phyloP scores from a whole-genome alignment of 1,140 invertebrate genomes.

The Hylyphantes graminicola region DNA sequence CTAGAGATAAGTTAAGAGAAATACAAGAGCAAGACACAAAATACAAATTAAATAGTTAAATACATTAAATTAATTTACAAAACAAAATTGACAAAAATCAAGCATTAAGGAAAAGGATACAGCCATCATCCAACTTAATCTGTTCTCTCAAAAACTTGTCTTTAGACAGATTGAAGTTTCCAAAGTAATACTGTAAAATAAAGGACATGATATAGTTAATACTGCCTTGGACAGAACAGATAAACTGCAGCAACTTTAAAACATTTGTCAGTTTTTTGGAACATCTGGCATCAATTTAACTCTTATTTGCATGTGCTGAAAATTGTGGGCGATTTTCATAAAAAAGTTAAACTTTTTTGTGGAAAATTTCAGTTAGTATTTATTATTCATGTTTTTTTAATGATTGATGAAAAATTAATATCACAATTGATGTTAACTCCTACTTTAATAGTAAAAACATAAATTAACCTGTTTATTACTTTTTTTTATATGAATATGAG shows the following conservation, averaged over 20 bases:
- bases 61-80: neutral
- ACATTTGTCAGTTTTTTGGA: no score
- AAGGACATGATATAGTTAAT: constrained; percentile 4
- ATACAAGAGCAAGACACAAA: neutral
- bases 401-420: no score
- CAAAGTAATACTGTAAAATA: constrained; percentile 78
- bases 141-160: constrained; percentile 92
- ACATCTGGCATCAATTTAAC: no score
- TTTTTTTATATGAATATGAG: no score
- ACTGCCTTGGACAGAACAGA: no score
- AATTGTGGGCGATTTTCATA: neutral
- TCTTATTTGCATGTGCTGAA: neutral
- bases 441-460: no score
- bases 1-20: constrained; percentile 63
- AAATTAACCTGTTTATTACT: no score
- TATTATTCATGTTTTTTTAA: no score
- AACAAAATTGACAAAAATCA: neutral
- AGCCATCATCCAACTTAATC: constrained; percentile 86
- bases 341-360: no score
- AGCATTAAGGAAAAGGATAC: constrained; percentile 69
- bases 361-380: no score
- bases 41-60: constrained; percentile 32
- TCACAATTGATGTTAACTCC: no score
- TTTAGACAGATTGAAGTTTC: constrained; percentile 87
- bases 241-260: no score